Percentiles rank a stretch among this genome's conserved stretches.
Conservation (phyloP, 2,113 vertebrate species). For the Apteryx owenii region DNA sequence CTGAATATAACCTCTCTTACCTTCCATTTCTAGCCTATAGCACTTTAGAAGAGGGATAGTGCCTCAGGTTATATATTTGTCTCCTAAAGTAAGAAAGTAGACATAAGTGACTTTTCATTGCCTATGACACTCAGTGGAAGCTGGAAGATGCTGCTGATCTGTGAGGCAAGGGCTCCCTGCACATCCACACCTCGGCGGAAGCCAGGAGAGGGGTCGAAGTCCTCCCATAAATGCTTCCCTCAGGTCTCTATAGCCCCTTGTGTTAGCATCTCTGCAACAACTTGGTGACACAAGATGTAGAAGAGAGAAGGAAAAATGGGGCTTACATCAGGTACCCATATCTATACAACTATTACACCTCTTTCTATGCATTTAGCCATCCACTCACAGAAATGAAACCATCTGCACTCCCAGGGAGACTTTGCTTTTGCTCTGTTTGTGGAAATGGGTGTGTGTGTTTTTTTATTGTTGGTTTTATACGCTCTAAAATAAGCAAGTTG, state of each 20-base stretch:
- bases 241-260: not conserved
- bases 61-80: not conserved
- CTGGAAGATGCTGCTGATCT: not conserved
- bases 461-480: not conserved
- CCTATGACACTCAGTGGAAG: not conserved
- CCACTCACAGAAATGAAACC: not conserved
- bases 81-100: not conserved
- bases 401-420: not conserved
- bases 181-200: not conserved
- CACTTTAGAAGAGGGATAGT: not conserved
- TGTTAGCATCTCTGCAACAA: not conserved
- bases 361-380: not conserved
- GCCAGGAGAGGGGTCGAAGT: not conserved
- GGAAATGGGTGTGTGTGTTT: not conserved
- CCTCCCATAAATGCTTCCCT: not conserved
- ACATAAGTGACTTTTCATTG: not conserved
- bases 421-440: not conserved
- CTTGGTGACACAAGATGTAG: not conserved
- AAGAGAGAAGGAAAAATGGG: not conserved
- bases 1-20: not conserved
- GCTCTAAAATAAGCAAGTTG: constrained; percentile 5
- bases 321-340: not conserved
- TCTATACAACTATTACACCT: not conserved
- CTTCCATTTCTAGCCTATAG: not conserved
- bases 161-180: not conserved